Percentiles rank a stretch among this genome's conserved stretches.
phyloP scores from a whole-genome alignment of 2,888 invertebrate genomes.

The Erebia aethiops region DNA sequence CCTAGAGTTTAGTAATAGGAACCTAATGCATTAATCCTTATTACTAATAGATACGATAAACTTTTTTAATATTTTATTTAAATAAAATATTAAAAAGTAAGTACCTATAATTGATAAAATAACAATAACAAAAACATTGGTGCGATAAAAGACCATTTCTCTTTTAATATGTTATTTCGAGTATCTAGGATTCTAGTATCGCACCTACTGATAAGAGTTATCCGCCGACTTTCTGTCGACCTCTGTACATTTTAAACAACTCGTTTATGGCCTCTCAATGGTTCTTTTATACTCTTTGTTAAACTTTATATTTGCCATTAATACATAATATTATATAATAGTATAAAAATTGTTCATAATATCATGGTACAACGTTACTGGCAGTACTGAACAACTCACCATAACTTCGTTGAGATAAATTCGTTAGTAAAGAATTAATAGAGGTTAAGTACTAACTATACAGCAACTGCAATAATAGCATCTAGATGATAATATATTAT shows the following conservation, averaged over 20 bases:
- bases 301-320: background rate
- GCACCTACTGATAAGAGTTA: constrained; percentile 22
- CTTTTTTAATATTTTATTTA: too few relatives aligned
- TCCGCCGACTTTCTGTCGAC: constrained; percentile 34
- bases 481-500: background rate
- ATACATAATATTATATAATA: too few relatives aligned
- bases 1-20: too few relatives aligned
- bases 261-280: background rate
- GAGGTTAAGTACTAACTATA: background rate
- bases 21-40: too few relatives aligned
- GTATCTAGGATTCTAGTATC: constrained; percentile 7
- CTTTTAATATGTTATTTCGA: background rate
- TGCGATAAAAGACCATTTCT: background rate
- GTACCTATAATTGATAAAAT: background rate
- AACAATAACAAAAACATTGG: background rate
- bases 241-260: constrained; percentile 21
- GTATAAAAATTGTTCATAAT: background rate
- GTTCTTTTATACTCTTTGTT: background rate
- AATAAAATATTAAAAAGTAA: too few relatives aligned
- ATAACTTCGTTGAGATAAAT: too few relatives aligned
- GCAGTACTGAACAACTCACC: background rate
- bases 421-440: background rate
- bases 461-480: background rate
- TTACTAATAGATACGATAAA: too few relatives aligned
- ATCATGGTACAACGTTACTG: background rate